Conservation (phyloP, 2,797 vertebrate species). For the Hipposideros larvatus region DNA sequence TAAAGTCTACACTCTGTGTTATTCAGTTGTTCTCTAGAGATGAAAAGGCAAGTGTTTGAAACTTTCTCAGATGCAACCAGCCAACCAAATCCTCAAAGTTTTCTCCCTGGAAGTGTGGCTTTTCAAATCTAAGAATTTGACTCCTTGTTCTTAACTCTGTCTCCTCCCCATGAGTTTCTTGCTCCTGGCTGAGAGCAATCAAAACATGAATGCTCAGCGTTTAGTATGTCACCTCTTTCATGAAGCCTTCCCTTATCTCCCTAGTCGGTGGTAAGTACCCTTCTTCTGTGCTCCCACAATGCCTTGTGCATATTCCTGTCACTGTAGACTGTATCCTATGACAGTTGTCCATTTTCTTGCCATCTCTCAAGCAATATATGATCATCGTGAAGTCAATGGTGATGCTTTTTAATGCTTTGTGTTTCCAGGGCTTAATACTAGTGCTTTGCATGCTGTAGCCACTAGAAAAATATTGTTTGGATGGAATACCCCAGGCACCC, state of each 20-base stretch:
- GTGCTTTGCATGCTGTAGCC: background rate
- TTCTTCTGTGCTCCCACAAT: background rate
- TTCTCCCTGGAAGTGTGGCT: background rate
- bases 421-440: background rate
- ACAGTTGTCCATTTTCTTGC: background rate
- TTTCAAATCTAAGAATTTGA: conserved; percentile 5
- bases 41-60: background rate
- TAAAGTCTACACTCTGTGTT: background rate
- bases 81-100: background rate
- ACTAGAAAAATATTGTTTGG: background rate
- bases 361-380: background rate
- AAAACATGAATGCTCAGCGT: background rate
- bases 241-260: background rate
- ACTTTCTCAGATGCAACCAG: background rate
- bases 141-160: background rate
- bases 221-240: background rate
- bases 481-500: background rate
- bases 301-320: background rate
- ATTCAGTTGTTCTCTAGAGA: background rate
- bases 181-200: background rate
- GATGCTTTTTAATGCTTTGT: background rate
- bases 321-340: too few relatives aligned
- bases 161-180: background rate
- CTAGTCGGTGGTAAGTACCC: background rate
- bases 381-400: background rate